These are phyloP conservation scores for Microtus montanus DNA, from an alignment of 2,113 vertebrate genomes.

Conservation along the genomic window DNA sequence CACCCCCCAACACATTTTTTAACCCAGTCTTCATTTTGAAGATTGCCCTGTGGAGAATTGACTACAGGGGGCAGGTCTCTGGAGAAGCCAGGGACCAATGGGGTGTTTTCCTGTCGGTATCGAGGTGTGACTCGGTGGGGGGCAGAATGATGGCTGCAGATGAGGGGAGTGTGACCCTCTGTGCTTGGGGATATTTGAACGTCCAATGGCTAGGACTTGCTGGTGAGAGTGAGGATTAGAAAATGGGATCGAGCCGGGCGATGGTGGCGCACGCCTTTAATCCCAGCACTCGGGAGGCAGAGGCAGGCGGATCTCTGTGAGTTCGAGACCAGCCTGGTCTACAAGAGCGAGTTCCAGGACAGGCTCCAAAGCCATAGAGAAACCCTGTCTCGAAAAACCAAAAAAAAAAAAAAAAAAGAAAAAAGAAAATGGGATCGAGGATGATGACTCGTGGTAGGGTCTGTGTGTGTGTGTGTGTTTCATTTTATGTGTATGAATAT, in stretches of 20 bases:
- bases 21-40: background rate
- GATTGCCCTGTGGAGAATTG: background rate
- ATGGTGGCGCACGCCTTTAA: too few species aligned
- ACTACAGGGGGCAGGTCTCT: background rate
- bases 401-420: too few species aligned
- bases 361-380: too few species aligned
- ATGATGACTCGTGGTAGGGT: background rate
- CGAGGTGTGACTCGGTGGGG: background rate
- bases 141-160: background rate
- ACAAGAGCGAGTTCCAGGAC: too few species aligned
- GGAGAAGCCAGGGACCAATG: background rate
- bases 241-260: background rate
- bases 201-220: background rate
- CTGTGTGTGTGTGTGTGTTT: background rate
- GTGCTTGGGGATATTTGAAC: background rate
- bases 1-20: too few species aligned
- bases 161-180: background rate
- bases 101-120: background rate
- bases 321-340: too few species aligned
- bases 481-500: background rate
- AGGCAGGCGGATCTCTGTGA: too few species aligned
- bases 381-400: too few species aligned
- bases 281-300: too few species aligned
- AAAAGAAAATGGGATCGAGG: background rate
- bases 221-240: background rate